These are phyloP conservation scores for Rhynchomys soricoides DNA, from an alignment of 2,113 vertebrate species.

Conservation along the genomic window DNA sequence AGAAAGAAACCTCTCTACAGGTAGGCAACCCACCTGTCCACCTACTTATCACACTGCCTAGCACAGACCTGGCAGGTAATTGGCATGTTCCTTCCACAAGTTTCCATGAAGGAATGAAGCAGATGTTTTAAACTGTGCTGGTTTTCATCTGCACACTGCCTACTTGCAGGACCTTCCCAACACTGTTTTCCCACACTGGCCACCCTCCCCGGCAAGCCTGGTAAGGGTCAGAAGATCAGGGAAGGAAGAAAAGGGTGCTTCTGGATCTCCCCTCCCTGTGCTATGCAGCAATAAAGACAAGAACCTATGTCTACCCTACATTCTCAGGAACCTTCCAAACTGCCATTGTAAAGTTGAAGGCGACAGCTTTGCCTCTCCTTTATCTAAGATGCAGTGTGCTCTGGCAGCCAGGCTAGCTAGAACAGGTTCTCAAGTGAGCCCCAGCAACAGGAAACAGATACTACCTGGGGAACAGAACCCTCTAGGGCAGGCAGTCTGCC, in stretches of 20 bases:
- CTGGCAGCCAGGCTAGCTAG: neutral
- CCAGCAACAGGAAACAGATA: neutral
- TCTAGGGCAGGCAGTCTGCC: neutral
- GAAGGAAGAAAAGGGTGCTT: neutral
- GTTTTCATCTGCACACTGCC: neutral
- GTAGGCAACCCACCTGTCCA: neutral
- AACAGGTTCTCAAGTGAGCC: slow-evolving; percentile 21
- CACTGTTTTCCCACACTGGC: neutral
- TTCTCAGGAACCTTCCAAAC: slow-evolving; percentile 40
- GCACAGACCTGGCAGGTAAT: neutral
- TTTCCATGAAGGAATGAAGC: neutral
- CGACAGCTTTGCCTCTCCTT: neutral
- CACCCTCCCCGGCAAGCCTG: neutral
- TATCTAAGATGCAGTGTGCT: neutral
- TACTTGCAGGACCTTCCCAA: neutral
- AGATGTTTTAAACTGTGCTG: neutral
- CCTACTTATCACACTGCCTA: neutral
- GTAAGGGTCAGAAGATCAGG: neutral
- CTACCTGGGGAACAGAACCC: neutral
- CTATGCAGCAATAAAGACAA: neutral
- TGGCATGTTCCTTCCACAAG: neutral
- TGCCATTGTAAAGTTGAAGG: neutral
- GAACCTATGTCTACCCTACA: neutral
- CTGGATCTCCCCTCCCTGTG: neutral
- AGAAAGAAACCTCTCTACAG: slow-evolving; percentile 19